Evolutionary conservation across 1,140 invertebrate species (phyloP).

Genomic region (Oppia nitens): DNA sequence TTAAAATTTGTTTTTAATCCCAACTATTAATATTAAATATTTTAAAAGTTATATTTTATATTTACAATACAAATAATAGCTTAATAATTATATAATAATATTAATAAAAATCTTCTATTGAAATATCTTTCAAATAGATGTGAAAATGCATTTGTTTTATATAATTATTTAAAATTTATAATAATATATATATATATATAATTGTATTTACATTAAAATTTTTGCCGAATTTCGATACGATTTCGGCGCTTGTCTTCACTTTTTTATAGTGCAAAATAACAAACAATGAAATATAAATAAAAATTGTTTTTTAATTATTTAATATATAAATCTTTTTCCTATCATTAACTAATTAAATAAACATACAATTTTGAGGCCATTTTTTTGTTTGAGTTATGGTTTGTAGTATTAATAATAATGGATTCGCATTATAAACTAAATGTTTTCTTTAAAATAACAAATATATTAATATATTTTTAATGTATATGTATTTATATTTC

Average conservation of each 20-base stretch:
- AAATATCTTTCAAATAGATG: not conserved
- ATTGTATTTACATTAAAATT: constrained; percentile 6
- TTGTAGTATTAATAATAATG: no score
- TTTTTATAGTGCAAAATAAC: not conserved
- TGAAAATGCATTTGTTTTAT: not conserved
- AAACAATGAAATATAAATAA: not conserved
- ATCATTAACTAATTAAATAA: no score
- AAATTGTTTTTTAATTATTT: not conserved
- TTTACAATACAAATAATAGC: no score
- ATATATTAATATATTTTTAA: not conserved
- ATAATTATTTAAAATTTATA: constrained; percentile 1
- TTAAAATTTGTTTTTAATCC: not conserved
- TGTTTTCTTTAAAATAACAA: not conserved
- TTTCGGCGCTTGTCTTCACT: no score
- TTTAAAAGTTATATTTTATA: no score
- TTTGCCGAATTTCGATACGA: constrained; percentile 5
- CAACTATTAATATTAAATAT: not conserved
- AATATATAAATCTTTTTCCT: no score
- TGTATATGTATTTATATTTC: no score
- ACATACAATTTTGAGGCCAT: no score
- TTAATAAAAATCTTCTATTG: constrained; percentile 1
- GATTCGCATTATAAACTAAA: no score
- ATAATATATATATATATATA: no score
- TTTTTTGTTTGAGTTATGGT: no score
- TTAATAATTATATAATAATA: constrained; percentile 1